These are phyloP conservation scores for Liasis olivaceus DNA, from an alignment of 2,797 vertebrate genomes.

Conservation along the genomic window DNA sequence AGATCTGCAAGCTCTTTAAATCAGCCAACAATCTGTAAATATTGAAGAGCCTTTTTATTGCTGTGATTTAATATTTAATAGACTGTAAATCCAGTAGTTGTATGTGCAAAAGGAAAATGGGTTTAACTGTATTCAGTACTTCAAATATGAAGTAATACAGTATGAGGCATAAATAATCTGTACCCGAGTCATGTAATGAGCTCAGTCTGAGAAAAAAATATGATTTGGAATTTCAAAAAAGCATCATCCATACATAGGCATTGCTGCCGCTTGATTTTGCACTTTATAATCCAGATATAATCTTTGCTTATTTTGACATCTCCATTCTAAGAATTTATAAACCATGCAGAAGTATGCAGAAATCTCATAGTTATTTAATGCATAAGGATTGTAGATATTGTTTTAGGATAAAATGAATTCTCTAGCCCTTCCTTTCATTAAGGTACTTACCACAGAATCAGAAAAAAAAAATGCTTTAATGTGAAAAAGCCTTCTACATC, in stretches of 20 bases:
- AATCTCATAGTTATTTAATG: background rate
- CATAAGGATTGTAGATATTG: background rate
- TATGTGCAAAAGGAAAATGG: background rate
- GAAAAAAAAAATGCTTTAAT: background rate
- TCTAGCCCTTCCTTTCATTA: background rate
- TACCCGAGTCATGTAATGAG: background rate
- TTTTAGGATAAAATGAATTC: background rate
- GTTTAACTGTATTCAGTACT: background rate
- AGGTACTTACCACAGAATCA: background rate
- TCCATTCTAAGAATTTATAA: background rate
- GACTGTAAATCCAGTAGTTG: background rate
- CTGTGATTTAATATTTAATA: background rate
- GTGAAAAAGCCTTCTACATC: background rate
- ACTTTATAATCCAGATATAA: background rate
- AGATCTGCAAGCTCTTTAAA: background rate
- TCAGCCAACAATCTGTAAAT: background rate
- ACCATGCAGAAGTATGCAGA: background rate
- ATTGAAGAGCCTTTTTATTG: background rate
- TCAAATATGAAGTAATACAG: background rate
- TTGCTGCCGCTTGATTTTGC: background rate
- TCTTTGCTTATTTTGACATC: background rate
- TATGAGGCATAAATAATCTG: background rate
- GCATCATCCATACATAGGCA: background rate
- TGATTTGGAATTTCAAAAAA: background rate
- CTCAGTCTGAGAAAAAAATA: background rate